Base-by-base conservation (phyloP, 2,797 vertebrate species). In the Parauchenoglanis punctatus region DNA sequence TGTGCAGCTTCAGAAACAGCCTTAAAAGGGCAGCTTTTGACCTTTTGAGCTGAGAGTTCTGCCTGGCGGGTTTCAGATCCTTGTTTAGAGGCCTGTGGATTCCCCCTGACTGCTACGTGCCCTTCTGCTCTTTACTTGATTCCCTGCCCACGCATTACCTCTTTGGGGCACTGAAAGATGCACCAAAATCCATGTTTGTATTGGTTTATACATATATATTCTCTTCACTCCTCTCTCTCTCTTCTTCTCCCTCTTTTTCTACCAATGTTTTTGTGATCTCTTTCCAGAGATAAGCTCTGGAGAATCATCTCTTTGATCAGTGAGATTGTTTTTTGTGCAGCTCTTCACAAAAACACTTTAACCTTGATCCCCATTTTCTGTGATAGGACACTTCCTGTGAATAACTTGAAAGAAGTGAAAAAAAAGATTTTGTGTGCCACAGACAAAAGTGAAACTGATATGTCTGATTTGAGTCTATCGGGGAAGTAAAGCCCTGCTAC, bases 61-160 rank as follows among this genome's bases (percentile, higher is more conserved):
- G 89, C 65, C 75, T 87, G 86, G 82, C 85, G 54, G 65, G 88
- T 92, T 92, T 92, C 90, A 89, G 85, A 90, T 92, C 89, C 89
- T 77, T 85, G 83, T 92, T 91, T 89, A 80, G 81, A 89, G 85
- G n/a, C 87, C 82, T 85, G 76, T 91, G 90, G 87, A 90, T 90
- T 89, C 89, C 87, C 86, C 85, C 83, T 83, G 46, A 89, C 76
- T 87, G 75, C 68, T 65, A 52, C 46, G 28, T 84, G 81, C 72
- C 84, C 73, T 83, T 84, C 67, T 88, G 70, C 83, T 84, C 67
- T 84, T 80, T 87, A 86, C 85, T 87, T 88, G 18, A 87, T 73
- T 77, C 44, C 4, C 89, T 86, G 17, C 85, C 83, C 82, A 85
- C 85, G 35, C 78, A 86, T 49, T 83, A 86, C 76, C 84, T 87